Percentiles rank a stretch among this genome's conserved stretches.
phyloP scores from a whole-genome alignment of 2,113 vertebrate genomes.

The Corythoichthys intestinalis region DNA sequence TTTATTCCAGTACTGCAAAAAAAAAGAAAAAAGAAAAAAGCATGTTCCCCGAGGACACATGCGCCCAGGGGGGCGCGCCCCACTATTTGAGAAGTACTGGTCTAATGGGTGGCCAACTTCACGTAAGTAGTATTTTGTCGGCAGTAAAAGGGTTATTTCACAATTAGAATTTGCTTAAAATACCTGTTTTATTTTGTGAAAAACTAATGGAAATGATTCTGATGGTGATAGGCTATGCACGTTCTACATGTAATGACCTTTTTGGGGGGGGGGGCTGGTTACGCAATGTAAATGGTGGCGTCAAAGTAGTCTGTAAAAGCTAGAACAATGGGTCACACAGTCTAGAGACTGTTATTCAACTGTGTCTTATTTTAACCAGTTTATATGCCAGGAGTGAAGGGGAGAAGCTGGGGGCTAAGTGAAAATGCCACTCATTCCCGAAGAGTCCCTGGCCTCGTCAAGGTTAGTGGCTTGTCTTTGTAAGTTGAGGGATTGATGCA shows the following conservation, averaged over 20 bases:
- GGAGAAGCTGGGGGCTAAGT: conserved; percentile 77
- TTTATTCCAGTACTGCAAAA: no score
- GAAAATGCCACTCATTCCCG: conserved; percentile 90
- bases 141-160: no score
- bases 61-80: no score
- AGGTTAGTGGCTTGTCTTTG: conserved; percentile 94
- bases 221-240: neutral
- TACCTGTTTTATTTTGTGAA: no score
- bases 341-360: conserved; percentile 81
- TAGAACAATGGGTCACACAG: conserved; percentile 80
- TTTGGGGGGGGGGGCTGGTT: neutral
- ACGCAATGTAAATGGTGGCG: conserved; percentile 6
- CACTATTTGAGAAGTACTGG: no score
- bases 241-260: conserved; percentile 29
- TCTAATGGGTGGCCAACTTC: no score
- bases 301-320: conserved; percentile 62
- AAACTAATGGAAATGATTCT: no score
- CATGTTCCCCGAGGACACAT: no score
- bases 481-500: conserved; percentile 96
- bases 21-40: no score
- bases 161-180: no score
- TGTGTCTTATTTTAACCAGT: conserved; percentile 88
- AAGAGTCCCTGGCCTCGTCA: conserved; percentile 89
- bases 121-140: no score
- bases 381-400: conserved; percentile 83